These are phyloP conservation scores for Aspidiotus destructor DNA, from an alignment of 2,888 invertebrate species.

Conservation along the genomic window DNA sequence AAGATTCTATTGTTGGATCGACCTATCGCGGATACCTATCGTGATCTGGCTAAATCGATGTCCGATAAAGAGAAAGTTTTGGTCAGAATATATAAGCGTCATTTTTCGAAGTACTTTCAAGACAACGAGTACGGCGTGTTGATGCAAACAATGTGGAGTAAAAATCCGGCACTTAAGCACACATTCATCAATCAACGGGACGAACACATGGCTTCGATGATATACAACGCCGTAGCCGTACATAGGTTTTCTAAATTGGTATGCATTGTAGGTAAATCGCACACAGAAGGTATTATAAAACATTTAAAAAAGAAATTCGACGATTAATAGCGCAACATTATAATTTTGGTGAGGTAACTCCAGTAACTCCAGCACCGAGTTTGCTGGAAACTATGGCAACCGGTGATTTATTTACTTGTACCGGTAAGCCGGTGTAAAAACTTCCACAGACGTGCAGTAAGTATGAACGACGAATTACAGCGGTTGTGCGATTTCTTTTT, in stretches of 20 bases:
- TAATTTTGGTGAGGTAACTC: too few relatives aligned
- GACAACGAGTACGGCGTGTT: background rate
- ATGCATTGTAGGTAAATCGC: conserved; percentile 16
- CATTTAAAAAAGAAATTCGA: background rate
- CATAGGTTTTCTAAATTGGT: conserved; percentile 7
- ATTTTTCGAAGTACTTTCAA: conserved; percentile 12
- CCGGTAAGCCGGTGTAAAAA: too few relatives aligned
- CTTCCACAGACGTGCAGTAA: background rate
- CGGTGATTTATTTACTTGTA: background rate
- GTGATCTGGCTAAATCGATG: conserved; percentile 3
- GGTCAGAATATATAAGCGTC: conserved; percentile 11
- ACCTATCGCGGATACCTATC: conserved; percentile 15
- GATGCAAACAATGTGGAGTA: conserved; percentile 3
- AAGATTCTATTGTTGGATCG: conserved; percentile 18
- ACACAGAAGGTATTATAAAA: background rate
- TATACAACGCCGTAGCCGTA: conserved; percentile 6
- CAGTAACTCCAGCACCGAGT: too few relatives aligned
- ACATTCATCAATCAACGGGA: conserved; percentile 14
- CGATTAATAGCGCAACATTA: too few relatives aligned
- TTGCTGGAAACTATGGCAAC: background rate
- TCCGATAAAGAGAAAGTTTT: conserved; percentile 5
- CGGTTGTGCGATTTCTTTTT: conserved; percentile 21
- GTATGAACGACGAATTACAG: conserved; percentile 14
- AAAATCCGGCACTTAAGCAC: background rate
- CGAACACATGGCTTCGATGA: conserved; percentile 19